Evolutionary conservation across 2,888 invertebrate genomes (phyloP).

Genomic region (Oscheius onirici): DNA sequence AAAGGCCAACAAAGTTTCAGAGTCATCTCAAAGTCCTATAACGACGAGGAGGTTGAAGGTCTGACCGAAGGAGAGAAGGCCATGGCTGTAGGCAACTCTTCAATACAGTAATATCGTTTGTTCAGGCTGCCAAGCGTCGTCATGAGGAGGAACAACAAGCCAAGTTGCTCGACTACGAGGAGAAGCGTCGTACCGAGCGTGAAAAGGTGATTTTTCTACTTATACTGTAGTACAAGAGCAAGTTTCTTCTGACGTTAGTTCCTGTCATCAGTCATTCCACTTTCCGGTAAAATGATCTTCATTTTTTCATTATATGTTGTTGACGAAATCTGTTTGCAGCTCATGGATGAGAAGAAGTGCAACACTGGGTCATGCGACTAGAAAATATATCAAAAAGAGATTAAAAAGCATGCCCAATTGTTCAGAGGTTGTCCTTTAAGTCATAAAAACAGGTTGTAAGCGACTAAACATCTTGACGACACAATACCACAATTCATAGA

Average conservation of each 20-base stretch:
- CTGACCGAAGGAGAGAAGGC: conserved; percentile 65
- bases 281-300: neutral
- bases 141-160: conserved; percentile 70
- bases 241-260: too few species aligned
- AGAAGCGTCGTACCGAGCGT: conserved; percentile 65
- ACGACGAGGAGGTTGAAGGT: conserved; percentile 42
- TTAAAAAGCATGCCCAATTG: too few species aligned
- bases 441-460: too few species aligned
- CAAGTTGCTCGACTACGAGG: conserved; percentile 70
- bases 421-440: too few species aligned
- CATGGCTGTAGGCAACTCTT: conserved; percentile 49
- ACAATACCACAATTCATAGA: conserved; percentile 2
- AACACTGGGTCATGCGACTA: too few species aligned
- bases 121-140: conserved; percentile 66
- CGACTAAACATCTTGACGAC: neutral
- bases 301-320: neutral
- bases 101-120: neutral
- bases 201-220: conserved; percentile 54
- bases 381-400: too few species aligned
- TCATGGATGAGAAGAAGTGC: too few species aligned
- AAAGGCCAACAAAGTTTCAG: conserved; percentile 32
- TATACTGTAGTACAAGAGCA: neutral
- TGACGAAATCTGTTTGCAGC: conserved; percentile 14
- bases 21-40: conserved; percentile 47
- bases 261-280: neutral